These are phyloP conservation scores for Acanthoscelides obtectus DNA, from an alignment of 2,888 invertebrate genomes.

Conservation along the genomic window DNA sequence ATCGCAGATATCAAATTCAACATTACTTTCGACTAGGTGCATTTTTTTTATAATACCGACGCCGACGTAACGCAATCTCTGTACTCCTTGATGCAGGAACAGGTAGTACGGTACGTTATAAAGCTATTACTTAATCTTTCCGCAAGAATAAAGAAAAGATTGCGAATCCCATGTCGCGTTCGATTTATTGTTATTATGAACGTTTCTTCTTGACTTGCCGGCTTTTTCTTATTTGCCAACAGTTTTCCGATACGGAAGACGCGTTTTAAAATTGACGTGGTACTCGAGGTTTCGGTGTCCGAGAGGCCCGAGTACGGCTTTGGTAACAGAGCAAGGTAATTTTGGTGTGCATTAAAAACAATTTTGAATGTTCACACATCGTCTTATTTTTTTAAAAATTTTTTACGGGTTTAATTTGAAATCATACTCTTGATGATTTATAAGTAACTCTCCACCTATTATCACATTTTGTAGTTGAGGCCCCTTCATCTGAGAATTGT, in stretches of 20 bases:
- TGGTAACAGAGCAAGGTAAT: too few species aligned
- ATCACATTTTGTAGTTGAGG: too few species aligned
- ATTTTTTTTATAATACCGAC: background rate
- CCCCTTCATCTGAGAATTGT: too few species aligned
- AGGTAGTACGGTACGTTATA: background rate
- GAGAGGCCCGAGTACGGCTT: too few species aligned
- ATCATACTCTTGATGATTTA: too few species aligned
- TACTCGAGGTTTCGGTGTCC: too few species aligned
- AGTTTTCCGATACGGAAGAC: background rate
- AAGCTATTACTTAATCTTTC: background rate
- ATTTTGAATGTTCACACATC: too few species aligned
- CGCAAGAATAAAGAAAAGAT: background rate
- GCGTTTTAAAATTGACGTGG: background rate
- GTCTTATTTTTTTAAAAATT: too few species aligned
- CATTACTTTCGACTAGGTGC: background rate
- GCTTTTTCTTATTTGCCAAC: background rate
- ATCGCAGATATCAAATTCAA: background rate
- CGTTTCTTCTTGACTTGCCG: background rate
- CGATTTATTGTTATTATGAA: background rate
- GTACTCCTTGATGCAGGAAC: background rate
- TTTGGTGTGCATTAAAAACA: too few species aligned
- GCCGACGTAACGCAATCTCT: background rate
- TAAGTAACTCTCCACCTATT: too few species aligned
- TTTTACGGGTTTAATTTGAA: too few species aligned
- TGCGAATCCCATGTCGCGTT: background rate